Base-by-base conservation (phyloP, 64 coral and sea anemone species). In the Porites australiensis region DNA sequence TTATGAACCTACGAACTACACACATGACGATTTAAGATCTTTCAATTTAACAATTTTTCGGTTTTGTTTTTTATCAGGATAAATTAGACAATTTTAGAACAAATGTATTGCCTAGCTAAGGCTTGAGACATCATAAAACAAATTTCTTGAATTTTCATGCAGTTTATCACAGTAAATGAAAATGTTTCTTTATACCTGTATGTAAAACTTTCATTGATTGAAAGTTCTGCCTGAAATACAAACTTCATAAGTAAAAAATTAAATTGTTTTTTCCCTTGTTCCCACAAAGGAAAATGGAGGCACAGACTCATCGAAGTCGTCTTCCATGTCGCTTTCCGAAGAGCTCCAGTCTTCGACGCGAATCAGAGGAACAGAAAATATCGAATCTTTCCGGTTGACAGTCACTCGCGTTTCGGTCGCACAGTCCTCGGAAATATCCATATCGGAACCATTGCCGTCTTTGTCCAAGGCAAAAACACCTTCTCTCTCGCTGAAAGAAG, bases 261-360 rank as follows among this genome's bases (percentile, higher is more conserved):
- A 50, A 50, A 6, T 50, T 84, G 69, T 63, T 63, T 84, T 84
- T 68, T 84, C 63, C 63, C 47, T 68, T 68, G 81, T 84, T 51
- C 81, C 81, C 50, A 84, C 81, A 69, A 84, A 84, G 19, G 45
- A 65, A 82, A 82, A 83, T 51, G 89, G 68, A 74, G 89, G 66
- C 37, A 91, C 8, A 15, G 52, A 72, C 10, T 91, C 89, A 57
- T 75, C 77, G 11, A 83, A 74, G 15, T 75, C 81, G 11, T 83
- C 79, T 63, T 91, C 89, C 10, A 84, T 84, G 49, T 84, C 81
- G 20, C 81, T 84, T 21, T 84, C 81, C 19, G 81, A 84, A n/a
- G 45, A 67, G 72, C 89, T 91, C 89, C 89, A 91, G 49, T 91
- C 89, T 64, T 91, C 89, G 19, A 91, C 69, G 14, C 79, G 71